A percentile compares a stretch with the other conserved stretches of the same genome.
Evolutionary conservation across 1,140 invertebrate genomes (phyloP).

Genomic region (Idris sp.): DNA sequence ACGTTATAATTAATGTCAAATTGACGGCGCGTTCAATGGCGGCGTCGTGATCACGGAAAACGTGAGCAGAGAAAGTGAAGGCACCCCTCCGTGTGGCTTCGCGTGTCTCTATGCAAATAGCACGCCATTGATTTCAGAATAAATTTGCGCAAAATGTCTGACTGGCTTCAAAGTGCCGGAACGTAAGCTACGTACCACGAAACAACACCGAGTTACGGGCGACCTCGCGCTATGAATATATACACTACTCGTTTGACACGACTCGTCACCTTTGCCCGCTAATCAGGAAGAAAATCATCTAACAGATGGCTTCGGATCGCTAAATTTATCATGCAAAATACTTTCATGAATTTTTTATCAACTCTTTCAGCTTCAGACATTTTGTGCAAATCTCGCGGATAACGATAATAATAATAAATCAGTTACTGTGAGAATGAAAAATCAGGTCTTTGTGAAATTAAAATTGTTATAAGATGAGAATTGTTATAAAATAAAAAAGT

Average conservation of each 20-base stretch:
- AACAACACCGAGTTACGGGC: conserved; percentile 24
- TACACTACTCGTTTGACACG: conserved; percentile 15
- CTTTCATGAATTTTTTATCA: not conserved
- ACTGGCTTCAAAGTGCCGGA: conserved; percentile 46
- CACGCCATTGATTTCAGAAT: conserved; percentile 43
- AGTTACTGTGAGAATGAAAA: no score
- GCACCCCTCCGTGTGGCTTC: conserved; percentile 15
- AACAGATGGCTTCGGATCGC: conserved; percentile 11
- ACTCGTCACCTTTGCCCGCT: conserved; percentile 21
- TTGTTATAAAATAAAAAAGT: no score
- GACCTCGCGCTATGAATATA: conserved; percentile 25
- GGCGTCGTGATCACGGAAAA: conserved; percentile 39
- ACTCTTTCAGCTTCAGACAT: no score
- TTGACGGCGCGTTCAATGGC: conserved; percentile 34
- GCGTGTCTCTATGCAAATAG: conserved; percentile 45
- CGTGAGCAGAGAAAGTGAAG: conserved; percentile 57
- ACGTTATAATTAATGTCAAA: conserved; percentile 58
- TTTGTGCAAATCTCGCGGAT: no score
- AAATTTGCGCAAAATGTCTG: conserved; percentile 37
- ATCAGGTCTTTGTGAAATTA: no score
- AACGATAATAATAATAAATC: no score
- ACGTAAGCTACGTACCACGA: conserved; percentile 20
- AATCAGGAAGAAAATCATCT: conserved; percentile 23
- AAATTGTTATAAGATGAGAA: no score
- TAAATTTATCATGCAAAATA: conserved; percentile 11